phyloP scores from a whole-genome alignment of 2,113 vertebrate genomes.

The chimpanzee (Pan troglodytes) region NHGRI_mPanTro3-v2.1_pri NC_086015.1:110911501-110912000 shows the following conservation, averaged over 20 bases:
- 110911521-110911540: not conserved
- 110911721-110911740: not conserved
- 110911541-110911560: not conserved
- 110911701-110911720: not conserved
- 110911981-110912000: slow-evolving; percentile 5
- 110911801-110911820: not conserved
- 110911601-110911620: not conserved
- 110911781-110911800: slow-evolving; percentile 22
- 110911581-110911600: not conserved
- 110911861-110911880: not conserved
- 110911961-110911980: not conserved
- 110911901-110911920: not conserved
- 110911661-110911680: not conserved
- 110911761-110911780: not conserved
- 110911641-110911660: not conserved
- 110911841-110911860: not conserved
- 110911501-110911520: not conserved
- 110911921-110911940: not conserved
- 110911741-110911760: not conserved
- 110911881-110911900: slow-evolving; percentile 4
- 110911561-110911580: not conserved
- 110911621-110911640: not conserved
- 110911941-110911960: not conserved
- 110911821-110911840: not conserved
- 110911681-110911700: not conserved